Evolutionary conservation across 2,888 invertebrate species (phyloP).

Genomic region (Micropterix aruncella): DNA sequence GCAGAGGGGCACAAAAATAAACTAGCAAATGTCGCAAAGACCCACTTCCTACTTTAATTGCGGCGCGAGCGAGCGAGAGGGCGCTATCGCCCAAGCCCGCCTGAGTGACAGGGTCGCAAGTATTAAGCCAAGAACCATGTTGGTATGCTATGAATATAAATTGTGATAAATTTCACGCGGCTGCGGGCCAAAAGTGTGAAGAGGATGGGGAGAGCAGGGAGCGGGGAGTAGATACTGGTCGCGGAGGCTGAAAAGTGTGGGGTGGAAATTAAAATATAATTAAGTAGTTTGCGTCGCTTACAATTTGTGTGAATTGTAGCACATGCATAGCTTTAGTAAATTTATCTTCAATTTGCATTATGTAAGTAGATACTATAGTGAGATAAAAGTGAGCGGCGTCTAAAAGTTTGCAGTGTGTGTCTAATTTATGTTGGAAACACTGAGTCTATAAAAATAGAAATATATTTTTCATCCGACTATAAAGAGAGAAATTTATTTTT

Average conservation of each 20-base stretch:
- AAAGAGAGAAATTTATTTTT: too few relatives aligned
- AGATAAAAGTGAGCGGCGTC: too few relatives aligned
- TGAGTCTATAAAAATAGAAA: too few relatives aligned
- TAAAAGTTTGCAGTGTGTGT: too few relatives aligned
- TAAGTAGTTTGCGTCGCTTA: too few relatives aligned
- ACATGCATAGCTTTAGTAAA: too few relatives aligned
- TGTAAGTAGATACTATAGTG: too few relatives aligned
- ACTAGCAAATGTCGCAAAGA: not conserved
- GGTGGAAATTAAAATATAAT: too few relatives aligned
- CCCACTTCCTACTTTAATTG: not conserved
- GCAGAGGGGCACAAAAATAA: not conserved
- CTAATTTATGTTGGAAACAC: too few relatives aligned
- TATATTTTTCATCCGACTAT: too few relatives aligned
- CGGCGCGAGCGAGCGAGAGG: not conserved
- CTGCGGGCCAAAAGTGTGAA: slow-evolving; percentile 15
- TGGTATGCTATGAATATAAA: slow-evolving; percentile 45
- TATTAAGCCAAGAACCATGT: slow-evolving; percentile 20
- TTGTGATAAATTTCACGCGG: slow-evolving; percentile 43
- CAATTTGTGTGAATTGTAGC: too few relatives aligned
- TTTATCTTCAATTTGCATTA: too few relatives aligned
- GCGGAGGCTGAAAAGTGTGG: not conserved
- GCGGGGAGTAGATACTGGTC: slow-evolving; percentile 1
- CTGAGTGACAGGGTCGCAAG: not conserved
- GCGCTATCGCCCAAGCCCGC: not conserved
- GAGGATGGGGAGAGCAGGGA: slow-evolving; percentile 7